Evolutionary conservation across 2,888 invertebrate species (phyloP).

Genomic region (Drosophila lutescens): DNA sequence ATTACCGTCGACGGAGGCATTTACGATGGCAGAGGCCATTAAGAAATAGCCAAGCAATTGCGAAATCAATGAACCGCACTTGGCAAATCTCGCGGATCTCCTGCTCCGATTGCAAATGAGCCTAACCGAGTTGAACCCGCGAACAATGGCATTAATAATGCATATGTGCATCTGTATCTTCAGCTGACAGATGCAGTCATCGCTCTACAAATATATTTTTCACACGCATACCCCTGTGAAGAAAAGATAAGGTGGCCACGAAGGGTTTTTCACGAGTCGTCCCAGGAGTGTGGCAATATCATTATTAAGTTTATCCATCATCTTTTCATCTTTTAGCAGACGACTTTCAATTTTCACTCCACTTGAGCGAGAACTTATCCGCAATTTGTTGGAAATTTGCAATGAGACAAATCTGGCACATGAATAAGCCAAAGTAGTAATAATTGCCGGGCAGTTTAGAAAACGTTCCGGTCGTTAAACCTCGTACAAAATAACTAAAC

Average conservation of each 20-base stretch:
- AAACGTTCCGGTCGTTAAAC: conserved; percentile 71
- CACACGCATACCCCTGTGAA: conserved; percentile 40
- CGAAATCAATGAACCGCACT: conserved; percentile 70
- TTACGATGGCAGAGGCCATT: conserved; percentile 48
- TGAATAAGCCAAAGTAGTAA: conserved; percentile 23
- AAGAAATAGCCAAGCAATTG: conserved; percentile 52
- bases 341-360: conserved; percentile 41
- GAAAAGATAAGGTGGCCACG: conserved; percentile 16
- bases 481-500: conserved; percentile 28
- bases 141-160: conserved; percentile 66
- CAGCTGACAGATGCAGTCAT: conserved; percentile 43
- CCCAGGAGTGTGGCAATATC: conserved; percentile 31
- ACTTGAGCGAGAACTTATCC: conserved; percentile 22
- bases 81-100: conserved; percentile 15
- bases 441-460: conserved; percentile 44
- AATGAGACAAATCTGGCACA: conserved; percentile 35
- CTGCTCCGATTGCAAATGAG: conserved; percentile 50
- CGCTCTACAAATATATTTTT: conserved; percentile 24
- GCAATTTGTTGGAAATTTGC: conserved; percentile 32
- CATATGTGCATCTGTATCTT: conserved; percentile 18
- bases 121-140: conserved; percentile 54
- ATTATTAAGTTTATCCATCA: neutral
- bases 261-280: neutral
- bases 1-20: conserved; percentile 29
- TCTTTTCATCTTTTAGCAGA: neutral